These are phyloP conservation scores for Misgurnus mizolepis DNA, from an alignment of 2,113 vertebrate species.

Conservation along the genomic window DNA sequence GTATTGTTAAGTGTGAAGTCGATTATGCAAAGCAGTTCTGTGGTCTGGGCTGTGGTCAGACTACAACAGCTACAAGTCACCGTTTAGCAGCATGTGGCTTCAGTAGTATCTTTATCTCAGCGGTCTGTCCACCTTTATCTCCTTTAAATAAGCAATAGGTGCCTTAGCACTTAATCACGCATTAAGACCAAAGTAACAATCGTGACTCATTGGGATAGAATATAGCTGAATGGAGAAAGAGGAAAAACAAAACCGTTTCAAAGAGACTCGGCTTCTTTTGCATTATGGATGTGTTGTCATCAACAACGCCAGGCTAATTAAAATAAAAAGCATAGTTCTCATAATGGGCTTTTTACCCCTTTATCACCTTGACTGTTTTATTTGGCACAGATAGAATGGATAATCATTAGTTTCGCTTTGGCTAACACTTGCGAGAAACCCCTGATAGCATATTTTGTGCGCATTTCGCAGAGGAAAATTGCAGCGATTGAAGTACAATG, in stretches of 20 bases:
- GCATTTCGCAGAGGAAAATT: constrained; percentile 50
- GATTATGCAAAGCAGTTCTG: constrained; percentile 49
- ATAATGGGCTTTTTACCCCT: constrained; percentile 10
- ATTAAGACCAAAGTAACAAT: constrained; percentile 6
- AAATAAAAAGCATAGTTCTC: constrained; percentile 47
- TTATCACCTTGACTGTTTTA: background rate
- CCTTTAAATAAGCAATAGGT: constrained; percentile 37
- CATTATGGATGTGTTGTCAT: constrained; percentile 53
- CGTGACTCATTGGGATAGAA: constrained; percentile 29
- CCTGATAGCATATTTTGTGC: constrained; percentile 51
- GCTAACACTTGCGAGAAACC: constrained; percentile 44
- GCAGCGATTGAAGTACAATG: constrained; percentile 37
- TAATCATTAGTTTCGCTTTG: constrained; percentile 45
- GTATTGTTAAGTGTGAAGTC: constrained; percentile 27
- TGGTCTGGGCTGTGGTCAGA: constrained; percentile 25
- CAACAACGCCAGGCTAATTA: constrained; percentile 49
- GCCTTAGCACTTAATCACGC: constrained; percentile 30
- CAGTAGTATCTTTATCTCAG: constrained; percentile 25
- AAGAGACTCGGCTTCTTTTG: constrained; percentile 31
- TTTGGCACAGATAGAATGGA: constrained; percentile 30
- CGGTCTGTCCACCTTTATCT: constrained; percentile 25
- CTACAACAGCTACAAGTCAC: constrained; percentile 21
- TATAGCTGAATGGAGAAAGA: background rate
- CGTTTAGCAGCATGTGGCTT: background rate
- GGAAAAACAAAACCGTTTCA: constrained; percentile 31